Evolutionary conservation across 2,797 vertebrate genomes (phyloP).

Genomic region (Esox lucius): DNA sequence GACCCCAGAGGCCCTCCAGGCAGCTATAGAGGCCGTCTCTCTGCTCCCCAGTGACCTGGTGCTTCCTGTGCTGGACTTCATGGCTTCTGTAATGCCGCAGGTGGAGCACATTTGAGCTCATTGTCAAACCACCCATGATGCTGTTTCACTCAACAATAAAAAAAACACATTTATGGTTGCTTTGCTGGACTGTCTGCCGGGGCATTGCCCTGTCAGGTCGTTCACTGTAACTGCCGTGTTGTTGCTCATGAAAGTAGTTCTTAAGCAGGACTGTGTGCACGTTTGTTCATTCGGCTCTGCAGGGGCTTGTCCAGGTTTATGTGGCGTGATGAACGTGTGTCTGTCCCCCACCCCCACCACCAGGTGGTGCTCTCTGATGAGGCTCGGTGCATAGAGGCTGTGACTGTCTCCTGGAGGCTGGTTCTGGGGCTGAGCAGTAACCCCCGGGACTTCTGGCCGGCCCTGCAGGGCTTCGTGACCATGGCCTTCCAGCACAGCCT

Average conservation of each 20-base stretch:
- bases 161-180: too few relatives aligned
- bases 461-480: slow-evolving; percentile 83
- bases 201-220: too few relatives aligned
- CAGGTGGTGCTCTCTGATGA: slow-evolving; percentile 78
- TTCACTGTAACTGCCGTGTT: too few relatives aligned
- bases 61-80: slow-evolving; percentile 83
- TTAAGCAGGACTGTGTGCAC: too few relatives aligned
- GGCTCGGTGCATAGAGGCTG: slow-evolving; percentile 80
- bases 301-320: too few relatives aligned
- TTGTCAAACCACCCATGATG: too few relatives aligned
- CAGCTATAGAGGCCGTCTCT: slow-evolving; percentile 81
- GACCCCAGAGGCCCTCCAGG: slow-evolving; percentile 54
- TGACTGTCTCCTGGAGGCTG: slow-evolving; percentile 85
- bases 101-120: slow-evolving; percentile 58
- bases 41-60: slow-evolving; percentile 86
- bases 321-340: background rate
- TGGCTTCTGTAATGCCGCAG: slow-evolving; percentile 81
- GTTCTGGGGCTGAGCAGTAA: slow-evolving; percentile 84
- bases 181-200: background rate
- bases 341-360: background rate
- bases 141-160: too few relatives aligned
- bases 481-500: slow-evolving; percentile 80
- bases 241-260: too few relatives aligned
- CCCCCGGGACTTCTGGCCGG: slow-evolving; percentile 91
- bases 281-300: too few relatives aligned